phyloP scores from a whole-genome alignment of 2,113 vertebrate species.

The Thamnophis sirtalis region DNA sequence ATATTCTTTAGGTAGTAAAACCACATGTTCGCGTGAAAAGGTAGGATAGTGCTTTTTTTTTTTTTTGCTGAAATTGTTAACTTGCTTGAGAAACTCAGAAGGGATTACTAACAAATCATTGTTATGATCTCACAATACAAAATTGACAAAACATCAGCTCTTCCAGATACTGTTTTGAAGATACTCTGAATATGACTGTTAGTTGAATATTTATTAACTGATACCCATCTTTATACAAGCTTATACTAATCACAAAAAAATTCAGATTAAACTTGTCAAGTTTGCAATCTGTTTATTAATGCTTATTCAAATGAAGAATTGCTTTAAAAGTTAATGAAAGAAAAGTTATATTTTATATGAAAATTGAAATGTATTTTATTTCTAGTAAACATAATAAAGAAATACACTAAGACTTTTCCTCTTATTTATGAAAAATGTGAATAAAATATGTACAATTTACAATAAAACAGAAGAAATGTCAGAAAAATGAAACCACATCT shows the following conservation, averaged over 20 bases:
- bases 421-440: background rate
- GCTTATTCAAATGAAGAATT: constrained; percentile 30
- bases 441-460: background rate
- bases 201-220: constrained; percentile 64
- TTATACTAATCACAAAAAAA: constrained; percentile 54
- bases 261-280: constrained; percentile 48
- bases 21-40: background rate
- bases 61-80: background rate
- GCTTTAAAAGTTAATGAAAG: constrained; percentile 30
- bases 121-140: background rate
- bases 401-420: background rate
- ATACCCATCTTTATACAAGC: constrained; percentile 51
- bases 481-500: background rate
- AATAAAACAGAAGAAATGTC: constrained; percentile 12
- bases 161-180: constrained; percentile 34
- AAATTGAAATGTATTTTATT: background rate
- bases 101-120: background rate
- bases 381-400: constrained; percentile 13
- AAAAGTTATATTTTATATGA: background rate
- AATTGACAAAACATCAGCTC: constrained; percentile 13
- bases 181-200: constrained; percentile 22
- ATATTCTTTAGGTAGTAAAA: background rate
- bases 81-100: background rate
- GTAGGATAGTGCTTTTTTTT: background rate
- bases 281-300: constrained; percentile 39